Percentiles rank a stretch among this genome's conserved stretches.
Conservation (phyloP, 2,888 invertebrate genomes). For the Hypomecis punctinalis region DNA sequence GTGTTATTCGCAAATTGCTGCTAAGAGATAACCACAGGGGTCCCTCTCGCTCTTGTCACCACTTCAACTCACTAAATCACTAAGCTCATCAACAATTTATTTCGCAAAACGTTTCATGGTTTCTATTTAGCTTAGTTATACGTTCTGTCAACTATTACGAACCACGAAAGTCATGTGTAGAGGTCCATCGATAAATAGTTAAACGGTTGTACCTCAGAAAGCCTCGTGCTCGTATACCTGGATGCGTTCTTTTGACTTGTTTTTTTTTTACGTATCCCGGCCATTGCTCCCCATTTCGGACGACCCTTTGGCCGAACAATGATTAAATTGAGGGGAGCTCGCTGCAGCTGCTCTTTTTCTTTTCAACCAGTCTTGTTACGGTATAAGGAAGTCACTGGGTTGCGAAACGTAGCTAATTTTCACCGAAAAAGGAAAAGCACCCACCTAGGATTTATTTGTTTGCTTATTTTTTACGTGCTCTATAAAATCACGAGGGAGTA, state of each 20-base stretch:
- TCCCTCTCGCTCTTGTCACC: slow-evolving; percentile 32
- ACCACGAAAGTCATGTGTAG: too few relatives aligned
- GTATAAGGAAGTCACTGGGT: slow-evolving; percentile 61
- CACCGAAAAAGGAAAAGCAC: slow-evolving; percentile 24
- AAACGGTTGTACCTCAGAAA: slow-evolving; percentile 29
- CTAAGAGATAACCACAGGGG: slow-evolving; percentile 34
- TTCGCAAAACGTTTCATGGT: neutral
- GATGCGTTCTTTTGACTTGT: slow-evolving; percentile 64
- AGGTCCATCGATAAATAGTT: slow-evolving; percentile 25
- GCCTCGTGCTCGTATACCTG: slow-evolving; percentile 67
- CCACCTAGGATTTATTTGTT: slow-evolving; percentile 1
- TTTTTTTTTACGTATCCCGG: slow-evolving; percentile 65
- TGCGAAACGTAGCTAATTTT: slow-evolving; percentile 58
- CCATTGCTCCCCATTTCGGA: slow-evolving; percentile 77
- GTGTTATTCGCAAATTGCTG: slow-evolving; percentile 35
- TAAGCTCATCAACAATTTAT: slow-evolving; percentile 20
- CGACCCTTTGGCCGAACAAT: slow-evolving; percentile 81
- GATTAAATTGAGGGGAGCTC: slow-evolving; percentile 75
- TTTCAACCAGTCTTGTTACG: slow-evolving; percentile 61
- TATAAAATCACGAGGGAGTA: slow-evolving; percentile 4
- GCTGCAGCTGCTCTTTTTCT: slow-evolving; percentile 82
- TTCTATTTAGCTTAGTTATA: neutral
- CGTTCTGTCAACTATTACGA: too few relatives aligned
- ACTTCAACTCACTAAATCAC: slow-evolving; percentile 22
- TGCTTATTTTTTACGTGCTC: neutral